These are phyloP conservation scores for Drosophila sucinea DNA, from an alignment of 1,140 invertebrate genomes.

Conservation along the genomic window DNA sequence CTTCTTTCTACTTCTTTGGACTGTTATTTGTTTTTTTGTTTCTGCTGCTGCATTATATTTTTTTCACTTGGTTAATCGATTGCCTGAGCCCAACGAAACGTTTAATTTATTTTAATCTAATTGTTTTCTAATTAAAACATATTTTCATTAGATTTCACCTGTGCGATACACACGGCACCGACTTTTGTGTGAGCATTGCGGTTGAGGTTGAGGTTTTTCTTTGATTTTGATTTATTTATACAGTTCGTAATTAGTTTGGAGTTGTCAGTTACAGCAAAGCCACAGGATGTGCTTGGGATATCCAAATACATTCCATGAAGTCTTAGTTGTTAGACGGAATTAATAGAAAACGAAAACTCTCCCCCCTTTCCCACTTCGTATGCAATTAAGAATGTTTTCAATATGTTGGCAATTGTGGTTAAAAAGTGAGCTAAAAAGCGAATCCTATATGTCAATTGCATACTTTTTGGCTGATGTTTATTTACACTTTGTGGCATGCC, in stretches of 20 bases:
- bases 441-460: conserved; percentile 23
- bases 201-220: conserved; percentile 12
- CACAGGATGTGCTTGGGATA: background rate
- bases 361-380: background rate
- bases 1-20: conserved; percentile 17
- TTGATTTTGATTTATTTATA: conserved; percentile 25
- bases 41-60: conserved; percentile 43
- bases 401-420: conserved; percentile 2
- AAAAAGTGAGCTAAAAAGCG: background rate
- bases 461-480: conserved; percentile 48
- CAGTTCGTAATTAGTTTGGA: conserved; percentile 45
- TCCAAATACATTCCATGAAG: background rate
- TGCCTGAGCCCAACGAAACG: conserved; percentile 72
- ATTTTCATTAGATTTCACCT: conserved; percentile 69
- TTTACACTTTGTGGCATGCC: conserved; percentile 24
- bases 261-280: background rate
- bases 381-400: background rate
- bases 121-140: conserved; percentile 76
- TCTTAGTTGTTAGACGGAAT: background rate
- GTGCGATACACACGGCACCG: conserved; percentile 16
- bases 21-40: conserved; percentile 43
- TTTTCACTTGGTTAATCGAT: conserved; percentile 56
- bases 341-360: background rate
- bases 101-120: conserved; percentile 82
- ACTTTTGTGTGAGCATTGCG: conserved; percentile 13